Conservation (phyloP, 2,888 invertebrate species). For the Diadegma fenestrale region DNA sequence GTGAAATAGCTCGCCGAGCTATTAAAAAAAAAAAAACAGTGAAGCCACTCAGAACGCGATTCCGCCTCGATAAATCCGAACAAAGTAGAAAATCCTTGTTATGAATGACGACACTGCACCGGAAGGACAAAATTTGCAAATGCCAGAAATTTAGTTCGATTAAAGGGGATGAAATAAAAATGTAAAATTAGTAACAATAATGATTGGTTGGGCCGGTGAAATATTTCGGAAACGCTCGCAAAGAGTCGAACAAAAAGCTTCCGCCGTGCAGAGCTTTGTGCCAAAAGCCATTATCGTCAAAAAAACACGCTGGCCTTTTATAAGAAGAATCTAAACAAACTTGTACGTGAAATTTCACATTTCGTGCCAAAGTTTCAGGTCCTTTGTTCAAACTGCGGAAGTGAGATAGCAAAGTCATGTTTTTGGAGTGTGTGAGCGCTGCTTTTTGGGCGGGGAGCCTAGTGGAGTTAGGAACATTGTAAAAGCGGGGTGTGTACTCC, state of each 20-base stretch:
- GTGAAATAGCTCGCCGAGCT: neutral
- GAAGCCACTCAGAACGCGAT: neutral
- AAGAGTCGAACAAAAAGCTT: neutral
- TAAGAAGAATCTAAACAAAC: neutral
- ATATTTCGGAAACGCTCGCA: neutral
- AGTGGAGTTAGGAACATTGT: constrained; percentile 45
- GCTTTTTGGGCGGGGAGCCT: neutral
- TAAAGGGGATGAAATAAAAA: neutral
- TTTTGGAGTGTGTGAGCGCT: neutral
- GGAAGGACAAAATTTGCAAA: too few relatives aligned
- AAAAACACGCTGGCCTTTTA: neutral
- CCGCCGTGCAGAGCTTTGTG: neutral
- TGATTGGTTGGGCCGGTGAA: neutral
- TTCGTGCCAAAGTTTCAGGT: constrained; percentile 7
- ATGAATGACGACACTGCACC: too few relatives aligned
- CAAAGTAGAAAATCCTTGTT: neutral
- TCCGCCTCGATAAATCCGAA: neutral
- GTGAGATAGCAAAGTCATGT: neutral
- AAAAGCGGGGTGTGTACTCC: constrained; percentile 47
- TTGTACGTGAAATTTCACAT: neutral
- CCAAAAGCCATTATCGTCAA: neutral
- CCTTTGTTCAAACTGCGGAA: neutral
- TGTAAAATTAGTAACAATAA: neutral
- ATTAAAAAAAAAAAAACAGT: constrained; percentile 4
- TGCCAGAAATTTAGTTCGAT: too few relatives aligned